These are phyloP conservation scores for Zaprionus lachaisei DNA, from an alignment of 1,140 invertebrate genomes.

Conservation along the genomic window DNA sequence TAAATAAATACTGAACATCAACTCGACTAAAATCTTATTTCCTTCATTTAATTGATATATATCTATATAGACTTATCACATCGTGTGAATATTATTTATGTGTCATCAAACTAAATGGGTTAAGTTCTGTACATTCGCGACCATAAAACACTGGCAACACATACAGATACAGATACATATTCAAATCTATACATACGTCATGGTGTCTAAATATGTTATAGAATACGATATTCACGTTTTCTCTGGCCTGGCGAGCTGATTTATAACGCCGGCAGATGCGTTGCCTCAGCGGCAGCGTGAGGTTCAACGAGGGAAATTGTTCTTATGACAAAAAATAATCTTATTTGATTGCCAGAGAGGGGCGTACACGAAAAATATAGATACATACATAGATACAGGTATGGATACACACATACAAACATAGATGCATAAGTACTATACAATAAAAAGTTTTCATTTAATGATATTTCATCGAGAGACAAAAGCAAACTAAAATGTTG, in stretches of 20 bases:
- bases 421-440: slow-evolving; percentile 49
- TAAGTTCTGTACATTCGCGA: slow-evolving; percentile 52
- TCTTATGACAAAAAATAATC: slow-evolving; percentile 40
- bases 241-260: slow-evolving; percentile 52
- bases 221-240: slow-evolving; percentile 67
- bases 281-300: slow-evolving; percentile 34
- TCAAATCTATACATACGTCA: slow-evolving; percentile 37
- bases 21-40: neutral
- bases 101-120: slow-evolving; percentile 58
- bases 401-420: slow-evolving; percentile 38
- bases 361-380: slow-evolving; percentile 12
- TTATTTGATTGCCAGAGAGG: slow-evolving; percentile 66
- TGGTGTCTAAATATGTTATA: slow-evolving; percentile 41
- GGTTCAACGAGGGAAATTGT: slow-evolving; percentile 46
- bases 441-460: slow-evolving; percentile 74
- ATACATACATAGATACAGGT: slow-evolving; percentile 26
- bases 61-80: neutral
- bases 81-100: slow-evolving; percentile 11
- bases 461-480: slow-evolving; percentile 71
- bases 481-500: slow-evolving; percentile 45
- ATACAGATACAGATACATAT: slow-evolving; percentile 27
- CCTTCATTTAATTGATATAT: neutral
- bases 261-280: slow-evolving; percentile 63
- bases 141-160: slow-evolving; percentile 45
- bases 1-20: slow-evolving; percentile 20